Percentiles rank a stretch among this genome's conserved stretches.
phyloP scores from a whole-genome alignment of 2,888 invertebrate genomes.

The Erebia palarica region DNA sequence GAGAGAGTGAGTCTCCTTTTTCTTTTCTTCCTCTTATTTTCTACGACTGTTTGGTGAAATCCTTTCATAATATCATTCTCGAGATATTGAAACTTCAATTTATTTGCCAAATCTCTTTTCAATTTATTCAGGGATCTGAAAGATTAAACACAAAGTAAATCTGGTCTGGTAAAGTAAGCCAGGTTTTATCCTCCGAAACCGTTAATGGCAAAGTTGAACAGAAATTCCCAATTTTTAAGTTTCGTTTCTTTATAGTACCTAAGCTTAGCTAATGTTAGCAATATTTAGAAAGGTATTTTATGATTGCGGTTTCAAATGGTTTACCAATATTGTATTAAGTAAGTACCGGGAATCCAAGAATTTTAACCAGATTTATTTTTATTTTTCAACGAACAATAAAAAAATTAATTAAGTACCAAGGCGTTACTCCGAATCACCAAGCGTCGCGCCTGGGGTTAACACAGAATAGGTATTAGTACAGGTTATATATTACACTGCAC shows the following conservation, averaged over 20 bases:
- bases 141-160: neutral
- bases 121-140: neutral
- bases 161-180: neutral
- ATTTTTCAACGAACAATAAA: no score
- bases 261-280: neutral
- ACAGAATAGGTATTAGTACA: no score
- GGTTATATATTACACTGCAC: no score
- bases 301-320: neutral
- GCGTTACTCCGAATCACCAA: no score
- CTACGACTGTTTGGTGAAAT: neutral
- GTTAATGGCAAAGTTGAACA: neutral
- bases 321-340: neutral
- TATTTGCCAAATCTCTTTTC: conserved; percentile 2
- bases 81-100: neutral
- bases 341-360: no score
- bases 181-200: neutral
- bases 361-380: no score
- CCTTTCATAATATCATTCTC: neutral
- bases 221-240: neutral
- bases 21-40: neutral
- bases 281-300: neutral
- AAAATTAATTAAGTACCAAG: no score
- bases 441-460: no score
- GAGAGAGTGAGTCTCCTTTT: no score
- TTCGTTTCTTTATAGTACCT: neutral